Conservation (phyloP, 1,140 invertebrate genomes). For the Heliothis subflexa region DNA sequence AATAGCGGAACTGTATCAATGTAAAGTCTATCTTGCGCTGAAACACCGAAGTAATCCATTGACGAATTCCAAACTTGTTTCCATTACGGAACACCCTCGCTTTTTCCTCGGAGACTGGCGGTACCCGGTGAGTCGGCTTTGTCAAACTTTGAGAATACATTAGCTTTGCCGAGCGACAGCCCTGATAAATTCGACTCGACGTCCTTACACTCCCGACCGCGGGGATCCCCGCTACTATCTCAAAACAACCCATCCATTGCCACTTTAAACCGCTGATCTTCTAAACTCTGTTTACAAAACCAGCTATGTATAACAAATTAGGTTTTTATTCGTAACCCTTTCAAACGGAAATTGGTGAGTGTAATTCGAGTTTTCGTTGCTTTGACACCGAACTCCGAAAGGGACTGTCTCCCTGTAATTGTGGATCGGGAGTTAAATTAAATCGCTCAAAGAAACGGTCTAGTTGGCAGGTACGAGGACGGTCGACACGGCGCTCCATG, state of each 20-base stretch:
- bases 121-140: constrained; percentile 63
- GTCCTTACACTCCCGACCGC: constrained; percentile 45
- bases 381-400: constrained; percentile 70
- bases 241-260: constrained; percentile 44
- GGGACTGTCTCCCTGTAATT: constrained; percentile 68
- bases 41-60: constrained; percentile 46
- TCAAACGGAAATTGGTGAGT: constrained; percentile 56
- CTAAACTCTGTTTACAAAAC: constrained; percentile 33
- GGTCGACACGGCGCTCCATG: constrained; percentile 15
- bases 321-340: constrained; percentile 49
- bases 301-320: constrained; percentile 52
- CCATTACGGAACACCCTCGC: constrained; percentile 69
- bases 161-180: constrained; percentile 68
- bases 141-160: constrained; percentile 79
- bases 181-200: constrained; percentile 76
- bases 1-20: constrained; percentile 31
- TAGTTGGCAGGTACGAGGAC: constrained; percentile 43
- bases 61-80: constrained; percentile 72
- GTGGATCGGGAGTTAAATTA: constrained; percentile 66
- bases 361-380: constrained; percentile 51
- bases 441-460: constrained; percentile 61
- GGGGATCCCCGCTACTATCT: constrained; percentile 21
- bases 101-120: constrained; percentile 68
- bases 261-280: constrained; percentile 8
- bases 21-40: constrained; percentile 39